These are phyloP conservation scores for Paradisaea rubra DNA, from an alignment of 2,113 vertebrate genomes.

Conservation along the genomic window DNA sequence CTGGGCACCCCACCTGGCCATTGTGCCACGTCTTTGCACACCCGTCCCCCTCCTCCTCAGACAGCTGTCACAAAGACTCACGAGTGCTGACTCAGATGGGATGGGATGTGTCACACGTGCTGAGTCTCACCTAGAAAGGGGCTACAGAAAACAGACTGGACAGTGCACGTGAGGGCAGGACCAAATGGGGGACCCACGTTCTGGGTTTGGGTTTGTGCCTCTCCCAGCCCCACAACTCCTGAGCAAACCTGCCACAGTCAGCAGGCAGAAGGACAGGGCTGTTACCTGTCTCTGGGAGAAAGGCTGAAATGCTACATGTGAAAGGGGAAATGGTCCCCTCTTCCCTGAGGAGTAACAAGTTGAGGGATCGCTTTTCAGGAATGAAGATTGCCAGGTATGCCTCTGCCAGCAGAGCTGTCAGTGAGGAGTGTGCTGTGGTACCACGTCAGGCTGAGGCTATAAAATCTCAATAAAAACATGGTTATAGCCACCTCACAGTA, in stretches of 20 bases:
- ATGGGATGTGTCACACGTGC: background rate
- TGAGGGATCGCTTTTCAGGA: background rate
- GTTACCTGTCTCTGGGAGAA: background rate
- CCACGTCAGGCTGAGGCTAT: background rate
- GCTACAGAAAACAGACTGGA: background rate
- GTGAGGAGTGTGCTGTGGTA: background rate
- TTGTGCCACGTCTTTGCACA: background rate
- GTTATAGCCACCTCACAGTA: background rate
- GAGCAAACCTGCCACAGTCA: background rate
- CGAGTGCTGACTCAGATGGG: accelerated
- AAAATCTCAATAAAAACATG: background rate
- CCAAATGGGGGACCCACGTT: background rate
- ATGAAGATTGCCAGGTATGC: background rate
- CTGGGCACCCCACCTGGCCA: background rate
- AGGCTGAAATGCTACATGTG: background rate
- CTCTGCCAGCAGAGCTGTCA: background rate
- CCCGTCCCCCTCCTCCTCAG: background rate
- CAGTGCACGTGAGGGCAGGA: background rate
- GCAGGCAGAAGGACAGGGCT: background rate
- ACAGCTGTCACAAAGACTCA: background rate
- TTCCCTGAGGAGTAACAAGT: background rate
- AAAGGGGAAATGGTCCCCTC: background rate
- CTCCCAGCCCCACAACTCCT: background rate
- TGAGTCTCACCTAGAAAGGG: background rate
- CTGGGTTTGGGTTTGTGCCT: background rate